Percentiles rank a stretch among this genome's conserved stretches.
Evolutionary conservation across 2,888 invertebrate species (phyloP).

Genomic region (Matsumyia berberina): DNA sequence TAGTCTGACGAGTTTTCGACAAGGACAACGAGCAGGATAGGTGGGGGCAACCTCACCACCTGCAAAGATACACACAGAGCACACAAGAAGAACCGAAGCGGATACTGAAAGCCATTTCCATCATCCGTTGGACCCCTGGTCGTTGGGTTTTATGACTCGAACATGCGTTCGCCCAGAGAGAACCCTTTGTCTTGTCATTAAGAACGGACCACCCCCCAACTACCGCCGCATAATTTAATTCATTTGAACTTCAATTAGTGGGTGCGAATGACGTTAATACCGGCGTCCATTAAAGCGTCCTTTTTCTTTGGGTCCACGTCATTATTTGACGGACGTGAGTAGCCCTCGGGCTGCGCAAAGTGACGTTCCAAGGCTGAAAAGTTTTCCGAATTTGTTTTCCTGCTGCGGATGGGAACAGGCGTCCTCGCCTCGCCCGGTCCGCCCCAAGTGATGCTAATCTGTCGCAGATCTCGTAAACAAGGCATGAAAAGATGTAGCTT

Average conservation of each 20-base stretch:
- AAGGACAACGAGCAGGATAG: not conserved
- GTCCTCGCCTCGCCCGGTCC: not conserved
- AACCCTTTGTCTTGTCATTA: constrained; percentile 29
- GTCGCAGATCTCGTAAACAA: constrained; percentile 48
- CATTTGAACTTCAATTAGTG: constrained; percentile 51
- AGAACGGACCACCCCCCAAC: constrained; percentile 10
- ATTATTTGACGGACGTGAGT: constrained; percentile 24
- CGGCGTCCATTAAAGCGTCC: constrained; percentile 24
- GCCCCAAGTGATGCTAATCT: constrained; percentile 56
- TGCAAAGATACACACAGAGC: constrained; percentile 2
- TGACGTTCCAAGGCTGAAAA: not conserved
- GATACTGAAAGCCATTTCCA: constrained; percentile 26
- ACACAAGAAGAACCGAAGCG: not conserved
- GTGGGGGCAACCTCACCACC: not conserved
- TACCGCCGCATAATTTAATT: constrained; percentile 53
- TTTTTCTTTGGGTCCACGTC: not conserved
- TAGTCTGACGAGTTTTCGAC: constrained; percentile 33
- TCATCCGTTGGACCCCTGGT: constrained; percentile 2
- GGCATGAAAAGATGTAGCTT: constrained; percentile 50
- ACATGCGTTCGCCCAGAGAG: constrained; percentile 23
- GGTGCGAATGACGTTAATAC: constrained; percentile 50
- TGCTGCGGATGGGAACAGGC: not conserved
- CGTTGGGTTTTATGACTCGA: constrained; percentile 46
- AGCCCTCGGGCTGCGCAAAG: not conserved
- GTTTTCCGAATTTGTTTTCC: constrained; percentile 33